Base-by-base conservation (phyloP, 2,888 invertebrate species). In the Lysandra coridon region DNA sequence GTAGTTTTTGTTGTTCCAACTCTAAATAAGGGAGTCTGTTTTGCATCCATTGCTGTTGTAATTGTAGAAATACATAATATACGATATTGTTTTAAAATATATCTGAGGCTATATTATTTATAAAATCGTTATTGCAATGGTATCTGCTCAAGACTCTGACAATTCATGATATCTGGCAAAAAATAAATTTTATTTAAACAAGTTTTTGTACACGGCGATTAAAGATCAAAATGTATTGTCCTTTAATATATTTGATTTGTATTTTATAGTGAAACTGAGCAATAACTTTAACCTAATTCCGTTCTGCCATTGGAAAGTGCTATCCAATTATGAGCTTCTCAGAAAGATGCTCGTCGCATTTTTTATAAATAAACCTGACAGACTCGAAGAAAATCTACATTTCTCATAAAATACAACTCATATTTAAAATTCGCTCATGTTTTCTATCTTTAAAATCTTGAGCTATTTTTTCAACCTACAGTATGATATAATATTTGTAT, bases 301-400 rank as follows among this genome's bases (percentile, higher is more conserved):
- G 5, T 14, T 69, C 14, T 37, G 37, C 69, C 14, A 37, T 69
- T 5, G 30, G 64, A 69, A 69, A 69, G 69, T 69, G 69, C 69
- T 37, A 69, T 69, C 69, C 69, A 69, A 69, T 69, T 69, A 69
- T 69, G 69, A 69, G 69, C 69, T 69, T 69, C 69, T 69, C 14
- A 69, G 69, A 69, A 69, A 69, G 69, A 69, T 37, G 69, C 33
- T 69, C 69, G 69, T 37, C 37, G 69, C 69, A 69, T 33, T 69
- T 69, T 69, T 69, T 69, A 69, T 69, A 69, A 69, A 69, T 69
- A 69, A 69, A 69, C 69, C 69, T 37, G 69, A 69, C 69, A 12
- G 69, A 37, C 14, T 37, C 69, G 69, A 37, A 37, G 33, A 69
- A 69, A 69, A 37, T 69, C 33, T 37, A 69, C 33, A 69, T 33